Evolutionary conservation across 35 echinoderm and acorn worm genomes (phyloP).

Genomic region (Ophioderma brevispina): DNA sequence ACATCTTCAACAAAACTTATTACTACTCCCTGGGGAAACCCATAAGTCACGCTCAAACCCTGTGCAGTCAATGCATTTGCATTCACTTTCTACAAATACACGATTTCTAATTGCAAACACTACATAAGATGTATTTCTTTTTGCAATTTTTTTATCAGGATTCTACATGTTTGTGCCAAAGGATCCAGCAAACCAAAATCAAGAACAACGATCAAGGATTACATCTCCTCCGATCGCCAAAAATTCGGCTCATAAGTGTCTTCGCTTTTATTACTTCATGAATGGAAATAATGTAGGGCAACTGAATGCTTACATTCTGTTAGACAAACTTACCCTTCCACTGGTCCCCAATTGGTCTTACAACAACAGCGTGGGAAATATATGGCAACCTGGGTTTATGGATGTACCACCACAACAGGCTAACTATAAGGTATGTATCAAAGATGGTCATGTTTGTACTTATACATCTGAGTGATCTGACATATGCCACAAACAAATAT

Average conservation of each 20-base stretch:
- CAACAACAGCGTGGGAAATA: neutral
- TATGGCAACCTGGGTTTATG: constrained; percentile 34
- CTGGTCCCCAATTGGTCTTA: neutral
- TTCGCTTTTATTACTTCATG: constrained; percentile 51
- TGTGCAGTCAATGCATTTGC: neutral
- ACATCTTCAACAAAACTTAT: no score
- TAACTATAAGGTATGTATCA: constrained; percentile 11
- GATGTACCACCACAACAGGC: constrained; percentile 1
- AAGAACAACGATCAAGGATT: constrained; percentile 3
- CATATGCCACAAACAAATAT: no score
- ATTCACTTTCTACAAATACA: neutral
- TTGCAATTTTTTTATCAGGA: neutral
- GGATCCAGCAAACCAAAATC: neutral
- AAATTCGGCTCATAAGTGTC: neutral
- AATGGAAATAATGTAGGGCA: constrained; percentile 16
- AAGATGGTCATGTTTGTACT: no score
- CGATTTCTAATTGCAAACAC: neutral
- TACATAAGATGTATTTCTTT: neutral
- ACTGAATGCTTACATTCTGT: constrained; percentile 19
- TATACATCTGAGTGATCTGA: no score
- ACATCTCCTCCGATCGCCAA: neutral
- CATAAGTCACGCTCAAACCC: neutral
- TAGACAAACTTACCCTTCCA: neutral
- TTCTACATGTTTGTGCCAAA: constrained; percentile 41
- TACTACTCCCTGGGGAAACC: neutral